Evolutionary conservation across 2,888 invertebrate genomes (phyloP).

Genomic region (Mycalesis mineus): DNA sequence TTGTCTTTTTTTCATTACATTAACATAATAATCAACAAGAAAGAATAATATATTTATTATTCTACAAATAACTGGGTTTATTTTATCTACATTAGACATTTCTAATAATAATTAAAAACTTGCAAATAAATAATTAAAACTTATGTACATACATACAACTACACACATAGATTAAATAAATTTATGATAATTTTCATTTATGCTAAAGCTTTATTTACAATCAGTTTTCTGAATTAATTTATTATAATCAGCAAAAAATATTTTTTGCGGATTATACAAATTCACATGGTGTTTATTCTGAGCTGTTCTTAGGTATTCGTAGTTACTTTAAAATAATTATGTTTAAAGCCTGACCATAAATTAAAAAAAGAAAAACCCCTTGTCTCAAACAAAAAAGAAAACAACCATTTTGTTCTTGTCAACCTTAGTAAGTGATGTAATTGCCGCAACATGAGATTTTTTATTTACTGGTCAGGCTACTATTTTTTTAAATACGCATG

Average conservation of each 20-base stretch:
- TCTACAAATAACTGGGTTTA: constrained; percentile 3
- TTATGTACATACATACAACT: constrained; percentile 23
- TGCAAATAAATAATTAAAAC: constrained; percentile 21
- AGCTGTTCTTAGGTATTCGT: background rate
- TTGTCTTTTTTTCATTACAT: constrained; percentile 22
- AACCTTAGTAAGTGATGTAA: too few relatives aligned
- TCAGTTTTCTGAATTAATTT: background rate
- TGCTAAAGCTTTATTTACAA: background rate
- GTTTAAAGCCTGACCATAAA: too few relatives aligned
- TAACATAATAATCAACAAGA: background rate
- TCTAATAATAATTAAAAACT: background rate
- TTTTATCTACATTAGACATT: constrained; percentile 10
- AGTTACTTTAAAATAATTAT: too few relatives aligned
- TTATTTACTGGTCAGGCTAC: too few relatives aligned
- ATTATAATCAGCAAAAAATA: too few relatives aligned
- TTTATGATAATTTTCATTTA: background rate
- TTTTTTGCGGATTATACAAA: too few relatives aligned
- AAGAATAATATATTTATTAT: too few relatives aligned
- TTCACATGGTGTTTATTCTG: too few relatives aligned
- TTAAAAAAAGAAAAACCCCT: too few relatives aligned
- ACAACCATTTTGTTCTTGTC: too few relatives aligned
- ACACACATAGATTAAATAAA: background rate
- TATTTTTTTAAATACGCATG: background rate
- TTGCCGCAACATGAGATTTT: too few relatives aligned
- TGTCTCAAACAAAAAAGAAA: too few relatives aligned